Conservation (phyloP, 2,113 vertebrate species). For the Gopherus flavomarginatus region DNA sequence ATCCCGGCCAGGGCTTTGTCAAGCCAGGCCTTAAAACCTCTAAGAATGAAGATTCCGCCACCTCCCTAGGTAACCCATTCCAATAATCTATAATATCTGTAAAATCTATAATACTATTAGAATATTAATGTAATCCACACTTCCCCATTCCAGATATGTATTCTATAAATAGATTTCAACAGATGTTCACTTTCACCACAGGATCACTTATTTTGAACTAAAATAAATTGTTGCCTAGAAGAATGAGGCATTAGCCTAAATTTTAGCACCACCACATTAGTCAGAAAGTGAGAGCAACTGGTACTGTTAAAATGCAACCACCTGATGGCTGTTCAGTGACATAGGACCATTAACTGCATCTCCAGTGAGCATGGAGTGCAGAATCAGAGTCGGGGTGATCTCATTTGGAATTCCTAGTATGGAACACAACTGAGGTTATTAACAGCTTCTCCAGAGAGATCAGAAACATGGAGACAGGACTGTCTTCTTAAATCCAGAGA, state of each 20-base stretch:
- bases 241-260: neutral
- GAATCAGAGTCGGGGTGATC: neutral
- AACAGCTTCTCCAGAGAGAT: neutral
- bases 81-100: too few species aligned
- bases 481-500: neutral
- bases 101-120: neutral
- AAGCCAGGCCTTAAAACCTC: too few species aligned
- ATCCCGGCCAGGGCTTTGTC: too few species aligned
- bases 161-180: neutral
- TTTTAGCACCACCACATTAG: neutral
- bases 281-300: neutral
- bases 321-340: neutral
- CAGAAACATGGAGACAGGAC: neutral
- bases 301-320: neutral
- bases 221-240: neutral
- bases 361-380: too few species aligned
- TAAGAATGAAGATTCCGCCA: too few species aligned
- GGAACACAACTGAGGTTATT: neutral
- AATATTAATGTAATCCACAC: neutral
- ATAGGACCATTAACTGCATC: neutral
- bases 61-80: too few species aligned
- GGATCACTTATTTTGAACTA: neutral
- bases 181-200: neutral
- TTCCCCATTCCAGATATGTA: neutral
- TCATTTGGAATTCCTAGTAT: neutral